Evolutionary conservation across 2,113 vertebrate species (phyloP).

Genomic region (Poeciliopsis turrubarensis): DNA sequence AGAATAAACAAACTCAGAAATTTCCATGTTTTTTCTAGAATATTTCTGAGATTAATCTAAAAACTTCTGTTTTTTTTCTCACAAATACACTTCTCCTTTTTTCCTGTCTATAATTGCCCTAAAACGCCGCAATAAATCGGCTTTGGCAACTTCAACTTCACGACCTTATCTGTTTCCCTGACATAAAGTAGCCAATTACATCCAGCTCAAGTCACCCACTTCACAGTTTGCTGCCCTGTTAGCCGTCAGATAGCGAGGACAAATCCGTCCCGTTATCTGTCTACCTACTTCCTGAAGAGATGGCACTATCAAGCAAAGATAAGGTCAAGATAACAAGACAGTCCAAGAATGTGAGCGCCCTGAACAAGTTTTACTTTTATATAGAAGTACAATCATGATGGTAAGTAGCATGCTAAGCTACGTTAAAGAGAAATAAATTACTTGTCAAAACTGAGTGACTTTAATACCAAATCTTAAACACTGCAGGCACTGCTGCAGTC

Average conservation of each 20-base stretch:
- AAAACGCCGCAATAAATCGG: no score
- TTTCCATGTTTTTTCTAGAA: no score
- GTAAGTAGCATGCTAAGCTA: background rate
- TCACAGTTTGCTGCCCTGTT: constrained; percentile 4
- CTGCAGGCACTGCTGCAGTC: background rate
- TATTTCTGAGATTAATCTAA: no score
- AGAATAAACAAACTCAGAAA: no score
- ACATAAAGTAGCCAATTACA: constrained; percentile 34
- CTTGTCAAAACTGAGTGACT: background rate
- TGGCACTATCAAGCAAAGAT: background rate
- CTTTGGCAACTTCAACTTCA: constrained; percentile 33
- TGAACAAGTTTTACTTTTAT: background rate
- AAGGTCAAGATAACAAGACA: background rate
- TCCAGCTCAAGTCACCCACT: constrained; percentile 43
- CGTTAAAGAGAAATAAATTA: background rate
- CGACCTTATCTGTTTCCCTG: constrained; percentile 26
- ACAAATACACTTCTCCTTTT: no score
- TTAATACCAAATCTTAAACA: background rate
- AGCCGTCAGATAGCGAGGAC: background rate
- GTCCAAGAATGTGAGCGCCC: background rate
- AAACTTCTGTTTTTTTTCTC: no score
- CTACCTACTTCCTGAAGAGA: background rate
- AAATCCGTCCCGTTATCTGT: constrained; percentile 1
- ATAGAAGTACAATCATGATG: background rate
- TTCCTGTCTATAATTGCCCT: no score